phyloP scores from a whole-genome alignment of 1,140 invertebrate species.

The Eurosta solidaginis region DNA sequence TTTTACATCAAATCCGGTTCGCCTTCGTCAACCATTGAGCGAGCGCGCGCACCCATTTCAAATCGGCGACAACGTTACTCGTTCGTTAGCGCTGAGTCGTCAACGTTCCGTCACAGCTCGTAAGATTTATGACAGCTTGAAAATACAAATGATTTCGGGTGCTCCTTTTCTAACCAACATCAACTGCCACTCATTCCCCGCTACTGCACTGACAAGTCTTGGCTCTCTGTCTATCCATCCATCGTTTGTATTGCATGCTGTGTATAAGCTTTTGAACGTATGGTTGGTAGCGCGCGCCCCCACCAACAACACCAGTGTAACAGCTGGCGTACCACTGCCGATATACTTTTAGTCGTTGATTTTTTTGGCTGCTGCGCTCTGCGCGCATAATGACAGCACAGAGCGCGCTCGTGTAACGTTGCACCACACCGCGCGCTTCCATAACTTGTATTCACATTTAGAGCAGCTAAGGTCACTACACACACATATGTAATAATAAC shows the following conservation, averaged over 20 bases:
- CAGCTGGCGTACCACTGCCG: neutral
- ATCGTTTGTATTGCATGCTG: neutral
- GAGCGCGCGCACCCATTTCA: neutral
- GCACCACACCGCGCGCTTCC: too few relatives aligned
- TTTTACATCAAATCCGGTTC: slow-evolving; percentile 21
- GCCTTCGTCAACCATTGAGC: slow-evolving; percentile 22
- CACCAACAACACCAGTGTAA: slow-evolving; percentile 14
- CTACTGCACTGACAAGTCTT: slow-evolving; percentile 9
- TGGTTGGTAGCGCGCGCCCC: slow-evolving; percentile 4
- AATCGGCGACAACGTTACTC: neutral
- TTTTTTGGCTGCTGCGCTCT: neutral
- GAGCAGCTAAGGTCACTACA: too few relatives aligned
- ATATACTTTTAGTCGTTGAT: neutral
- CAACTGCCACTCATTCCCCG: neutral
- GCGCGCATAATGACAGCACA: neutral
- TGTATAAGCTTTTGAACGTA: too few relatives aligned
- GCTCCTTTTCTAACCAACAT: slow-evolving; percentile 20
- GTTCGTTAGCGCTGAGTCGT: neutral
- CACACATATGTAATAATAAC: too few relatives aligned
- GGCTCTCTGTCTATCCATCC: slow-evolving; percentile 28
- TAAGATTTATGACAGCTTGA: slow-evolving; percentile 35
- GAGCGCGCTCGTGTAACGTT: neutral
- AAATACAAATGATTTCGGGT: slow-evolving; percentile 15
- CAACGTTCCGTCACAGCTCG: slow-evolving; percentile 9
- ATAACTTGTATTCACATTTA: too few relatives aligned